A percentile compares a stretch with the other conserved stretches of the same genome.
phyloP scores from a whole-genome alignment of 2,888 invertebrate species.

The Clepsis dumicolana region DNA sequence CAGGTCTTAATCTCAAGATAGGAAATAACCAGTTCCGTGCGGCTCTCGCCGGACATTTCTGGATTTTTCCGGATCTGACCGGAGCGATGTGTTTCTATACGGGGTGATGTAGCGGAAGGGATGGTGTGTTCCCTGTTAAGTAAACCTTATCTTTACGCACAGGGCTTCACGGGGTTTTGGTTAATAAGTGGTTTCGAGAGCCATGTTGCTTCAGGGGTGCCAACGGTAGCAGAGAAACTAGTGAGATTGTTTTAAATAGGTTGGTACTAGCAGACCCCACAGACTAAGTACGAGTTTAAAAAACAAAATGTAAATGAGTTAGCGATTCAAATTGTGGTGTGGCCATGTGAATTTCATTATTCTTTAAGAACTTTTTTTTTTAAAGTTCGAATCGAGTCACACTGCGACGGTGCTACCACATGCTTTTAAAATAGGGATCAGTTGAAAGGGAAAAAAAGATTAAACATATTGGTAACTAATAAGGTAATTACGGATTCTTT shows the following conservation, averaged over 20 bases:
- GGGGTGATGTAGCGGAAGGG: conserved; percentile 67
- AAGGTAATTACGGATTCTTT: too few species aligned
- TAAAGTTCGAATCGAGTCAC: conserved; percentile 3
- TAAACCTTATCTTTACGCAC: conserved; percentile 40
- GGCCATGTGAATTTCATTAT: neutral
- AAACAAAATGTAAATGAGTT: neutral
- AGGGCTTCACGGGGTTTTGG: conserved; percentile 20
- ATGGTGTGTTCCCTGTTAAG: conserved; percentile 45
- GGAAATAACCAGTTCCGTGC: conserved; percentile 73
- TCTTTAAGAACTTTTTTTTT: neutral
- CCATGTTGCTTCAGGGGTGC: neutral
- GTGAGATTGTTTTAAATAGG: too few species aligned
- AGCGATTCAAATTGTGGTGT: too few species aligned
- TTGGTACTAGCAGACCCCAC: too few species aligned
- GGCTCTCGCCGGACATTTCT: conserved; percentile 63
- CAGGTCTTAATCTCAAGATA: conserved; percentile 64
- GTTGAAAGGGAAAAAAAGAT: neutral
- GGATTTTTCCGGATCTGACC: conserved; percentile 69
- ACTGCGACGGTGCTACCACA: conserved; percentile 14
- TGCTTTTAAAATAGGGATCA: conserved; percentile 9
- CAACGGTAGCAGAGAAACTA: neutral
- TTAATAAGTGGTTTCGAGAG: conserved; percentile 25
- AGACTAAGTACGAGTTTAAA: too few species aligned
- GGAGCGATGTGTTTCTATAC: conserved; percentile 55
- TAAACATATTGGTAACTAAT: too few species aligned